These are phyloP conservation scores for Enhydra lutris DNA, from an alignment of 2,113 vertebrate genomes.

Conservation along the genomic window DNA sequence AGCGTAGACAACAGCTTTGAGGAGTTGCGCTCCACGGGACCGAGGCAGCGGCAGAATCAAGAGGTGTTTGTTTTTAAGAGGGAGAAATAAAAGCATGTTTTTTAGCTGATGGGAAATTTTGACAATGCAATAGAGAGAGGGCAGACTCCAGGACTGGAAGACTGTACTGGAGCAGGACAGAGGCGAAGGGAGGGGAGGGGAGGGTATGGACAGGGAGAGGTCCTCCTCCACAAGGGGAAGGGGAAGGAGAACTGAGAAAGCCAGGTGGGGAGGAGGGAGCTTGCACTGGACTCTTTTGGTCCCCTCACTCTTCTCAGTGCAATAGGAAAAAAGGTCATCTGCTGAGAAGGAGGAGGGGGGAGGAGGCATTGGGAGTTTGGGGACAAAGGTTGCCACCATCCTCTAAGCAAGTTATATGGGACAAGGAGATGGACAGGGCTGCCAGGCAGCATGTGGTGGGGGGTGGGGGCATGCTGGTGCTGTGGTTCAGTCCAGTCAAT, in stretches of 20 bases:
- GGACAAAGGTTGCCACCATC: neutral
- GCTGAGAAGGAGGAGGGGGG: neutral
- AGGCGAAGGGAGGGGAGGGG: neutral
- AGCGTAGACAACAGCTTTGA: neutral
- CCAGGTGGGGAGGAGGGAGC: neutral
- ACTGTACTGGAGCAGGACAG: neutral
- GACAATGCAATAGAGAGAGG: neutral
- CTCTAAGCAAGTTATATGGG: neutral
- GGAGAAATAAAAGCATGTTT: neutral
- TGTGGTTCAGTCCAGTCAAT: too few relatives aligned
- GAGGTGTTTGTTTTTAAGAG: neutral
- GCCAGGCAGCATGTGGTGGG: fast-evolving
- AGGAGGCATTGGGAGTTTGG: neutral
- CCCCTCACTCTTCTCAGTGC: neutral
- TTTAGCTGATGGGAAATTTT: neutral
- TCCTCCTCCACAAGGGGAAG: neutral
- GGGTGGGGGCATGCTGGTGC: too few relatives aligned
- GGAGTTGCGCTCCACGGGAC: neutral
- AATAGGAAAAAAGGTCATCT: neutral
- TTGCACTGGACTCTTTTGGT: neutral
- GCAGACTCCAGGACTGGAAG: neutral
- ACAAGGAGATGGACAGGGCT: fast-evolving
- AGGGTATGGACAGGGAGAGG: neutral
- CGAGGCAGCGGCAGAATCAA: neutral
- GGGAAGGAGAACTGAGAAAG: neutral